Evolutionary conservation across 2,888 invertebrate genomes (phyloP), one percentile per base, ranked within the genome.

Genomic region (Latheticus oryzae): DNA sequence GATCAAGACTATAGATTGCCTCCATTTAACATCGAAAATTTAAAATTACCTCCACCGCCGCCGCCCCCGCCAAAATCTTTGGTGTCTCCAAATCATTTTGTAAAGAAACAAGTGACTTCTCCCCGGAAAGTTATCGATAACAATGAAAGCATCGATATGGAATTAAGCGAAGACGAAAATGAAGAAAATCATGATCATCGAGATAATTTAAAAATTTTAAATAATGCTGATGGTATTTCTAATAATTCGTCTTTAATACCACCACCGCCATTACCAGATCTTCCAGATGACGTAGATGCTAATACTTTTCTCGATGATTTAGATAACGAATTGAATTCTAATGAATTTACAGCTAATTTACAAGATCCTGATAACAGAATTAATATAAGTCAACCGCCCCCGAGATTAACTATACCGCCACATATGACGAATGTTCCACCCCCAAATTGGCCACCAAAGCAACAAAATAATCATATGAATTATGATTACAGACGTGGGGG

Each of bases 91-190:
- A 24, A 13, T 13, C 48, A n/a, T 1, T 19, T 45, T 24, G 5
- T 11, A 12, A 57, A 50, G 37, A 43, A 59, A 17, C 16, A 45
- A 45, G 30, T 40, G 13, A 61, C 59, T 8, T 37, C 52, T 21
- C 38, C 35, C 16, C 61, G 67, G 15, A 69, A 67, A 55, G 62
- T 40, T 62, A 76, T 84, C 5, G 91, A 91, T 69, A 91, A 89
- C 72, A 87, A 89, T 2, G 89, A 90, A 72, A 89, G 87, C 72
- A 88, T 92, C 56, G 93, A 93, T 64, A 93, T 93, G 92, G 93
- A 93, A 64, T 82, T 93, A 73, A 92, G 91, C 5, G 93, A 93
- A 68, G 93, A 93, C 35, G 92, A 92, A 43, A 65, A 63, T 5
- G 58, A 62, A 7, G 40, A 21, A 4, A n/a, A 33, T 19, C 9